phyloP scores from a whole-genome alignment of 2,888 invertebrate species.

The Nycteola revayana region DNA sequence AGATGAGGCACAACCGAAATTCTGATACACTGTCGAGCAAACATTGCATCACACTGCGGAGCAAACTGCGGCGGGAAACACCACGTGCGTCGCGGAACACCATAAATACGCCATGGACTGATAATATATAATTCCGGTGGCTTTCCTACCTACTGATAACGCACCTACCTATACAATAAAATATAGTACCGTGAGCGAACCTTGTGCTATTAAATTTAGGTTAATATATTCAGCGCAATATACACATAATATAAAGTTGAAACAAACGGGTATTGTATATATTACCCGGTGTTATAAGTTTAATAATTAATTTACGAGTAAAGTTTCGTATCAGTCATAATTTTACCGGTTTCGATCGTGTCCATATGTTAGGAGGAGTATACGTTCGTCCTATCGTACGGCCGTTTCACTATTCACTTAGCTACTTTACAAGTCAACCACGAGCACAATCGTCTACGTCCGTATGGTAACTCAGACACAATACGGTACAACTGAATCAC shows the following conservation, averaged over 20 bases:
- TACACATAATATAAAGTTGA: too few species aligned
- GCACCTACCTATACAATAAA: slow-evolving; percentile 39
- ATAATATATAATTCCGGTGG: slow-evolving; percentile 41
- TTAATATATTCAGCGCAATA: slow-evolving; percentile 58
- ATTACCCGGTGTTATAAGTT: too few species aligned
- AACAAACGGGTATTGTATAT: too few species aligned
- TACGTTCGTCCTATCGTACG: slow-evolving; percentile 53
- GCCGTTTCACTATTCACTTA: slow-evolving; percentile 64
- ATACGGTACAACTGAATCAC: slow-evolving; percentile 45
- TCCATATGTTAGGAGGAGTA: slow-evolving; percentile 41
- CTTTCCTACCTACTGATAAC: slow-evolving; percentile 53
- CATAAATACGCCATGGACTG: slow-evolving; percentile 52
- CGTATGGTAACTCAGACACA: slow-evolving; percentile 40
- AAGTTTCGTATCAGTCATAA: neutral
- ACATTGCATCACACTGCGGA: slow-evolving; percentile 72
- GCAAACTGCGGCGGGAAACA: slow-evolving; percentile 46
- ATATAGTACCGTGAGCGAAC: slow-evolving; percentile 31
- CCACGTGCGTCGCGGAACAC: slow-evolving; percentile 55
- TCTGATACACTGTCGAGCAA: slow-evolving; percentile 57
- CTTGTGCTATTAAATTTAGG: slow-evolving; percentile 43
- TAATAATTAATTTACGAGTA: too few species aligned
- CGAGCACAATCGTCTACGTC: slow-evolving; percentile 58
- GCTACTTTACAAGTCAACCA: slow-evolving; percentile 61
- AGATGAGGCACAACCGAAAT: slow-evolving; percentile 37
- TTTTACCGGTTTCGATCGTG: slow-evolving; percentile 46